A percentile compares a stretch with the other conserved stretches of the same genome.
Evolutionary conservation across 2,113 vertebrate species (phyloP).

Genomic region (Callochromis pleurospilus): DNA sequence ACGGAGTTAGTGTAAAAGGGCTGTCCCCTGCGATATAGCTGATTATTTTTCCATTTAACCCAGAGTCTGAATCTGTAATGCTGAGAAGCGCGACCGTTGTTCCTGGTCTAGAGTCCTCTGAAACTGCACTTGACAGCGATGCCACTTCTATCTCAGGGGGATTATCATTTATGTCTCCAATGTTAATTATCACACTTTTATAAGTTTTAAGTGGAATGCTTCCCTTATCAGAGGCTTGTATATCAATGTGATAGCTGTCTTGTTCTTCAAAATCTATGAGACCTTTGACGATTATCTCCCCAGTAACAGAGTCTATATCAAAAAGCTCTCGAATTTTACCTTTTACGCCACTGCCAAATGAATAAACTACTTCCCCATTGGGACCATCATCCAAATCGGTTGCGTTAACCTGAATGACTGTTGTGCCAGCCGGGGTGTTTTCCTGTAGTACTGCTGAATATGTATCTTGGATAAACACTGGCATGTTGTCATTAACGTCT

Average conservation of each 20-base stretch:
- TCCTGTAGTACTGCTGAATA: slow-evolving; percentile 37
- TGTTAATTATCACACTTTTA: slow-evolving; percentile 57
- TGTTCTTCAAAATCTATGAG: slow-evolving; percentile 49
- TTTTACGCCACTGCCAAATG: slow-evolving; percentile 41
- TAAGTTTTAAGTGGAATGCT: background rate
- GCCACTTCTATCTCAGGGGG: slow-evolving; percentile 61
- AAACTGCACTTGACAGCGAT: slow-evolving; percentile 50
- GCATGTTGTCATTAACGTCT: slow-evolving; percentile 68
- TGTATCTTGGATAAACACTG: slow-evolving; percentile 51
- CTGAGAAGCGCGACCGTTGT: slow-evolving; percentile 65
- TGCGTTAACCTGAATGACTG: slow-evolving; percentile 52
- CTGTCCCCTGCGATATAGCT: slow-evolving; percentile 27
- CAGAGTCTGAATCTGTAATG: slow-evolving; percentile 63
- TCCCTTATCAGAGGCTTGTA: slow-evolving; percentile 53
- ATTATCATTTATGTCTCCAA: slow-evolving; percentile 77
- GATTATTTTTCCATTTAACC: slow-evolving; percentile 55
- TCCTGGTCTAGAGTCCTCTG: slow-evolving; percentile 58
- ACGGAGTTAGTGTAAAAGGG: slow-evolving; percentile 59
- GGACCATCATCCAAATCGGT: slow-evolving; percentile 53
- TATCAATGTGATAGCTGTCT: slow-evolving; percentile 51
- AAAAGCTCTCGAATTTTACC: slow-evolving; percentile 32
- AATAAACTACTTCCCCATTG: slow-evolving; percentile 56
- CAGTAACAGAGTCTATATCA: slow-evolving; percentile 39
- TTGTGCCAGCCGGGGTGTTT: slow-evolving; percentile 40
- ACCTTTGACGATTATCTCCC: slow-evolving; percentile 48